Base-by-base conservation (phyloP, 2,797 vertebrate species). In the Chrosomus eos region DNA sequence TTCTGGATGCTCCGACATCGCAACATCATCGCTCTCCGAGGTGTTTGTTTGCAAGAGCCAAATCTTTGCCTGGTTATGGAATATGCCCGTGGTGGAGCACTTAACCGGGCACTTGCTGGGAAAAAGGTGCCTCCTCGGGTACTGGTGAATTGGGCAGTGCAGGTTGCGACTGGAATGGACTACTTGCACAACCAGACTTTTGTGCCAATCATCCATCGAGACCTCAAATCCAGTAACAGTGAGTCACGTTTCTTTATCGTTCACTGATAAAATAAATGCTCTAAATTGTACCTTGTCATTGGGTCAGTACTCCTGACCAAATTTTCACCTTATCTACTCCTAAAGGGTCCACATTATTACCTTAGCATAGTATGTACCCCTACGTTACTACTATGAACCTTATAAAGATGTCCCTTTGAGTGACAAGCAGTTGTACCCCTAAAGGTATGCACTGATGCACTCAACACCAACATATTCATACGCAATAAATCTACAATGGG, bases 141-240 rank as follows among this genome's bases (percentile, higher is more conserved):
- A 45, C 93, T 98, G 93, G 97, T 98, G 87, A 97, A 97, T 94
- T 98, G 97, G 97, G 97, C 97, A 0, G 97, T 98, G 85, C 97
- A 98, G 94, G 94, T 98, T 66, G 97, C 97, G 33, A 96, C 95
- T 6, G 97, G 97, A 90, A 98, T 98, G 97, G 96, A 96, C 93
- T 98, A 97, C 93, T 94, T 98, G 78, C 97, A 98, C 94, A 96
- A 95, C 87, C 95, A 96, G 90, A 96, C 96, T 0, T 94, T 97
- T 0, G 97, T 98, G 55, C 96, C 97, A 45, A 97, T 98, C 92
- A 97, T 98, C 92, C 97, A 98, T 93, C 93, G 97, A 87, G 97
- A 98, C 93, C 96, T 98, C 90, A 98, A 98, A 92, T 98, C 97
- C 93, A 97, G 96, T 94, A 98, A 98, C 88, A 97, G 97, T 98